Conservation (phyloP, 2,113 vertebrate species). For the Notechis scutatus region DNA sequence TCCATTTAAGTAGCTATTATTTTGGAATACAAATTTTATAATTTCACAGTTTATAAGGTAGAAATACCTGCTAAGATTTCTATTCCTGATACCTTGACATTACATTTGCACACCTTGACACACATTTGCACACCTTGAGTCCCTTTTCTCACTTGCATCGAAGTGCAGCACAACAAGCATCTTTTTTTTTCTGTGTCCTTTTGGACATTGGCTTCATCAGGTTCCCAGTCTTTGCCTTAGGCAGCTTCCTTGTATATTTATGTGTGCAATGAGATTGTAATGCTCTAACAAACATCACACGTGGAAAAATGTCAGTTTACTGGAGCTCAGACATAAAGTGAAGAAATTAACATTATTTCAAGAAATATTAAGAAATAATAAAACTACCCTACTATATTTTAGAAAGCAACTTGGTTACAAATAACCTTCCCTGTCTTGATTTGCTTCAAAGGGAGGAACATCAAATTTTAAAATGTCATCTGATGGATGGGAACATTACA, state of each 20-base stretch:
- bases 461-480: constrained; percentile 16
- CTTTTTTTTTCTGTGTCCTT: not conserved
- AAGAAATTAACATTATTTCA: not conserved
- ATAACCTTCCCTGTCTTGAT: not conserved
- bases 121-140: not conserved
- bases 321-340: not conserved
- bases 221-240: not conserved
- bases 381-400: not conserved
- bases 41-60: not conserved
- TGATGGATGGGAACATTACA: constrained; percentile 24
- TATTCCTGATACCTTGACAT: not conserved
- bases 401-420: not conserved
- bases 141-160: not conserved
- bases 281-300: constrained; percentile 20
- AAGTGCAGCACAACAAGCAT: not conserved
- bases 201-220: not conserved
- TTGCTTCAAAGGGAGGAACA: not conserved
- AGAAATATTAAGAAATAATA: not conserved
- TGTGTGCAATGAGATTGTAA: not conserved
- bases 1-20: not conserved
- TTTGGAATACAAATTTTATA: not conserved
- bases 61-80: not conserved
- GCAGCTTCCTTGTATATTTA: not conserved
- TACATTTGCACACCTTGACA: not conserved
- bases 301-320: constrained; percentile 30